A percentile compares a stretch with the other conserved stretches of the same genome.
Conservation (phyloP, 2,888 invertebrate species). For the Pollenia amentaria region DNA sequence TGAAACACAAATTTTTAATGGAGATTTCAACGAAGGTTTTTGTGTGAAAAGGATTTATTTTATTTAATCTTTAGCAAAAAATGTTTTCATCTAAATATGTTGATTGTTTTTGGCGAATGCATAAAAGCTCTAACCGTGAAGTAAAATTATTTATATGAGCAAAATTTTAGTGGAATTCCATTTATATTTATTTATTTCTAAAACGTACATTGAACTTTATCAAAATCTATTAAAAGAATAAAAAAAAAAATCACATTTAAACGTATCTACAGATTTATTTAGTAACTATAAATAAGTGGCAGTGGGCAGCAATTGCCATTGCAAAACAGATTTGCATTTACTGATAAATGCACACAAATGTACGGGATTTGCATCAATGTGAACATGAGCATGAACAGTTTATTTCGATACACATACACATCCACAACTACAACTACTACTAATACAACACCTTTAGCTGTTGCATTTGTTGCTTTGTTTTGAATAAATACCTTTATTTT, state of each 20-base stretch:
- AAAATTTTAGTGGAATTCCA: constrained; percentile 45
- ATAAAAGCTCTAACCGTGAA: constrained; percentile 20
- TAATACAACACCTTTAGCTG: constrained; percentile 38
- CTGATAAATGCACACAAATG: constrained; percentile 56
- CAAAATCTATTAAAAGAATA: constrained; percentile 42
- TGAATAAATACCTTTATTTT: constrained; percentile 57
- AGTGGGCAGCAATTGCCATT: constrained; percentile 15
- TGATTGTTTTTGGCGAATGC: constrained; percentile 6
- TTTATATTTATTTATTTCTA: constrained; percentile 48
- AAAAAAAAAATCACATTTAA: constrained; percentile 23
- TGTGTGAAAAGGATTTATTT: constrained; percentile 37
- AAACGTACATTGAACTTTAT: constrained; percentile 58
- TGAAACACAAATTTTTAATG: constrained; percentile 30
- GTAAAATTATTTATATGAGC: constrained; percentile 27
- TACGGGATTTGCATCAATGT: constrained; percentile 35
- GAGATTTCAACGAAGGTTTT: constrained; percentile 19
- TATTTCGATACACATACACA: constrained; percentile 3
- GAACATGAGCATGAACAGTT: neutral
- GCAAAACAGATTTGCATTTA: constrained; percentile 59
- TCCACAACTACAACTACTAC: neutral
- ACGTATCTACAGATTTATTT: neutral
- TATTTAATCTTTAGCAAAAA: constrained; percentile 60
- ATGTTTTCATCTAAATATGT: constrained; percentile 34
- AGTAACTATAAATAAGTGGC: constrained; percentile 30
- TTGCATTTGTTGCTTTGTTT: constrained; percentile 6